phyloP scores from a whole-genome alignment of 2,797 vertebrate species.

The Florisuga fusca region DNA sequence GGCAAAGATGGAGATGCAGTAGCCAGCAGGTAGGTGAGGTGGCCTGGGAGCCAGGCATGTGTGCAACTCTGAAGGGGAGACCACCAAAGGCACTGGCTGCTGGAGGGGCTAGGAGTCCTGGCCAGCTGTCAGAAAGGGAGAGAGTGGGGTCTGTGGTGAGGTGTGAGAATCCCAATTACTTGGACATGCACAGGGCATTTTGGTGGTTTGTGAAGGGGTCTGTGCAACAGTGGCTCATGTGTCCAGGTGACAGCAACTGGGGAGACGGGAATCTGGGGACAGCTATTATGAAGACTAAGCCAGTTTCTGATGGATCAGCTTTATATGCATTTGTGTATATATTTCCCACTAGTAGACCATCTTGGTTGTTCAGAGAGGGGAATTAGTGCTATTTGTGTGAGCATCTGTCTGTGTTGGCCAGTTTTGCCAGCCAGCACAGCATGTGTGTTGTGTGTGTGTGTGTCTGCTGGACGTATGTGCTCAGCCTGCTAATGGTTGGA shows the following conservation, averaged over 20 bases:
- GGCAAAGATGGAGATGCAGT: background rate
- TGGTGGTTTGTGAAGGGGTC: background rate
- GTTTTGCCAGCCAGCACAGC: background rate
- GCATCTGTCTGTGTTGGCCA: background rate
- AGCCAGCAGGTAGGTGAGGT: background rate
- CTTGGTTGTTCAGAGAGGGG: background rate
- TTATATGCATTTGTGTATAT: rapidly evolving
- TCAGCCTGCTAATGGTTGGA: background rate
- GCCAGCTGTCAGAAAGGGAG: background rate
- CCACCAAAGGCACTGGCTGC: background rate
- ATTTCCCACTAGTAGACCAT: background rate
- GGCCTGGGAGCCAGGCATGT: too few species aligned
- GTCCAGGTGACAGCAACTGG: background rate
- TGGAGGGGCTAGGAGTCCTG: background rate
- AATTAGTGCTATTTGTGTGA: background rate
- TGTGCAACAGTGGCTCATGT: rapidly evolving
- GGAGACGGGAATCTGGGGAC: background rate
- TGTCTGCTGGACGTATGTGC: background rate
- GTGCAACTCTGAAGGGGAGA: background rate
- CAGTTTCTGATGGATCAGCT: background rate
- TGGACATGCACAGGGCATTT: rapidly evolving
- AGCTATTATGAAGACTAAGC: background rate
- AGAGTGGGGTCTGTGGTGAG: background rate
- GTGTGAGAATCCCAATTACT: background rate
- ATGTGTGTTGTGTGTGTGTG: rapidly evolving